Evolutionary conservation across 2,113 vertebrate genomes (phyloP).

Genomic region (Ondatra zibethicus): DNA sequence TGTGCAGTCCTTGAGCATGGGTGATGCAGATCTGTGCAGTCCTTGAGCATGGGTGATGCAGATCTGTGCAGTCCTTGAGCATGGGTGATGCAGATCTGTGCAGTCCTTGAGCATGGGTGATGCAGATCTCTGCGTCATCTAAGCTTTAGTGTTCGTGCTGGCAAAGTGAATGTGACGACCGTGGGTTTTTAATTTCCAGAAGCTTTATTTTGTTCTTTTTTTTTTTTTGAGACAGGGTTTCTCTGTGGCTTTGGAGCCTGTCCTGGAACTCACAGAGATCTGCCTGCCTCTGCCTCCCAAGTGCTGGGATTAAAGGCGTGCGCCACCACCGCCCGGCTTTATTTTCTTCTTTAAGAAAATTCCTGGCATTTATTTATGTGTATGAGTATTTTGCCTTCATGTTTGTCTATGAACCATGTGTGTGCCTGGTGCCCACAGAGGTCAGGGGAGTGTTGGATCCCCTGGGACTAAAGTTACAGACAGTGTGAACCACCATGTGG

Average conservation of each 20-base stretch:
- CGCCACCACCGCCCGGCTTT: no score
- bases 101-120: no score
- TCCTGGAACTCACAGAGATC: no score
- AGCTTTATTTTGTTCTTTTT: conserved; percentile 31
- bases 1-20: neutral
- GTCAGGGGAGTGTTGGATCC: neutral
- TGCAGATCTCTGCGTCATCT: neutral
- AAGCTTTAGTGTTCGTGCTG: neutral
- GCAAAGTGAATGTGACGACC: neutral
- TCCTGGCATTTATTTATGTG: neutral
- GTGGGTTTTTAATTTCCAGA: neutral
- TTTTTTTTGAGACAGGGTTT: no score
- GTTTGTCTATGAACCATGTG: neutral
- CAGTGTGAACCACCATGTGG: neutral
- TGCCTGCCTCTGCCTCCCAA: no score
- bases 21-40: neutral
- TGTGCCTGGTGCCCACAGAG: neutral
- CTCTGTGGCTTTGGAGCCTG: no score
- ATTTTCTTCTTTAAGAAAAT: conserved; percentile 27
- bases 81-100: neutral
- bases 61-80: neutral
- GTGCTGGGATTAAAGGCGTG: no score
- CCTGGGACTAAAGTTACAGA: neutral
- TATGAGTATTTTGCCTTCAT: neutral
- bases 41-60: no score